Percentiles rank a stretch among this genome's conserved stretches.
Conservation (phyloP, 23 tunicate species). For the Corella eumyota region DNA sequence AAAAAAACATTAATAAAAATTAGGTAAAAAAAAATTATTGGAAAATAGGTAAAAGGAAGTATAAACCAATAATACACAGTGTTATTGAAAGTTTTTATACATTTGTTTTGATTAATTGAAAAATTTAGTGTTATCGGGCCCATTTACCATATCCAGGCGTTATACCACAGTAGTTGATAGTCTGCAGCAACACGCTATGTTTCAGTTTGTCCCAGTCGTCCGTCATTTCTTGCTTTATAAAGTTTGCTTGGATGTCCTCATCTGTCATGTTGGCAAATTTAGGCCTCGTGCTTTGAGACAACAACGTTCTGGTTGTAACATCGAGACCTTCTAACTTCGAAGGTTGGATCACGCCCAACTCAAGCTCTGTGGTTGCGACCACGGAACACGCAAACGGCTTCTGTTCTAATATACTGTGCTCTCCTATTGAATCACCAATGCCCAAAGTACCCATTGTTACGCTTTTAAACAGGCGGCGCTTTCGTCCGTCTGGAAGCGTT, state of each 20-base stretch:
- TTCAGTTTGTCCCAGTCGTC: conserved; percentile 66
- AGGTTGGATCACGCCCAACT: conserved; percentile 42
- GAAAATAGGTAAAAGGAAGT: too few species aligned
- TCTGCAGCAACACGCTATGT: conserved; percentile 59
- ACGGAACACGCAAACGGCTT: conserved; percentile 50
- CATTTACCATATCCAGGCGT: conserved; percentile 87
- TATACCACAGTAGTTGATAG: conserved; percentile 81
- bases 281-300: conserved; percentile 51
- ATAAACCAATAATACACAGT: too few species aligned
- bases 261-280: conserved; percentile 61
- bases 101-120: too few species aligned
- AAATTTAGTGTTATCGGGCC: too few species aligned
- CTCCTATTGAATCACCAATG: conserved; percentile 67
- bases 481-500: conserved; percentile 50
- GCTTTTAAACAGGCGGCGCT: conserved; percentile 23
- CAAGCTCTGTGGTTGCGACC: conserved; percentile 33
- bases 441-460: conserved; percentile 51
- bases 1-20: too few species aligned
- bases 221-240: conserved; percentile 72
- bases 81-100: too few species aligned
- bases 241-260: conserved; percentile 64
- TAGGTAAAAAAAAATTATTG: too few species aligned
- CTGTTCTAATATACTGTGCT: conserved; percentile 48
- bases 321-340: conserved; percentile 44
- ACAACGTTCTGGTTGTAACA: conserved; percentile 58